Base-by-base conservation (phyloP, 2,888 invertebrate genomes). In the Sinelater perroti region DNA sequence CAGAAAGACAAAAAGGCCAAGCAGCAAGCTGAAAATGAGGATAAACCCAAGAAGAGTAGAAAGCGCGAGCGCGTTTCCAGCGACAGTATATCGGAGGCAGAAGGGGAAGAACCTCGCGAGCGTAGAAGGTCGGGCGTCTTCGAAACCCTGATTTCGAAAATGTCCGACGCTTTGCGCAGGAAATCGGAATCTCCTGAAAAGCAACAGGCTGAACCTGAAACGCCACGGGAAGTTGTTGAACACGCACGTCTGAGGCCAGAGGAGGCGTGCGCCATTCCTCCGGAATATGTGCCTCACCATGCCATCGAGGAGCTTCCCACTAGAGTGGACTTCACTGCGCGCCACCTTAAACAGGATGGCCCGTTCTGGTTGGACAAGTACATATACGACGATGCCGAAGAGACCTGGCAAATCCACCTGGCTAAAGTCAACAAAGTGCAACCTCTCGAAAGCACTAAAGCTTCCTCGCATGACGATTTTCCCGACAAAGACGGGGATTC, bases 361-460 rank as follows among this genome's bases (percentile, higher is more conserved):
- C 78, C 83, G 4, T 86, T 86, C 69, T 88, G 87, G 87, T 72
- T 80, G 2, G 81, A 84, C 47, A 87, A 85, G 74, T 78, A 80
- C 67, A 65, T 81, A 13, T 88, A 87, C 69, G 83, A 87, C 66
- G 85, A 88, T 67, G 87, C 86, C 26, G 89, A 90, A 79, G 82
- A 83, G 65, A 78, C 81, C 63, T 84, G 84, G 72, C 85, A 85
- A 70, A 77, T 83, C 31, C 73, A 72, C 54, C 72, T 86, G 66
- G 85, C 85, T 54, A 78, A 76, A 58, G 67, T 73, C 24, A 73
- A 81, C 76, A 67, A 74, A 72, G 63, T 71, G 45, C 62, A 66
- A 33, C 60, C 55, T 53, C 46, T 65, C 6, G 68, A 63, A 20
- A 55, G 61, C 10, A 58, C 49, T 17, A 40, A 70, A 10, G 42